Percentiles rank a stretch among this genome's conserved stretches.
Evolutionary conservation across 2,113 vertebrate genomes (phyloP).

Genomic region (Microtus montanus): DNA sequence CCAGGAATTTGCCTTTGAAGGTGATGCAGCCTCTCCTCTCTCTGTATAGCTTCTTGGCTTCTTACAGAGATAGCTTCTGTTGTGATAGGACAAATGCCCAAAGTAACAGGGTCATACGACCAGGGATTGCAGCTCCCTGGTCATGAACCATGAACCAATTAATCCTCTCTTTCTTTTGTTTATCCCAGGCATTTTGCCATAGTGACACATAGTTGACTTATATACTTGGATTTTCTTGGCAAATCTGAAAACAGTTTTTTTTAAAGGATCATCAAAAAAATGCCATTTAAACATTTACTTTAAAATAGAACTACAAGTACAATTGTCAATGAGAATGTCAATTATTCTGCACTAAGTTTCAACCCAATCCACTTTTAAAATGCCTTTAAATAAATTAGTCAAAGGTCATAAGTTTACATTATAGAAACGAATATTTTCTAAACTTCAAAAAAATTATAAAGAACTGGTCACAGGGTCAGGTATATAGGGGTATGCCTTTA

Average conservation of each 20-base stretch:
- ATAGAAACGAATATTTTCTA: conserved; percentile 34
- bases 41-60: not conserved
- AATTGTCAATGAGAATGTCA: not conserved
- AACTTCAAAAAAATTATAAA: not conserved
- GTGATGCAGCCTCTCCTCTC: not conserved
- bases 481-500: not conserved
- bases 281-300: not conserved
- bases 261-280: conserved; percentile 7
- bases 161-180: not conserved
- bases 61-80: not conserved
- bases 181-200: not conserved
- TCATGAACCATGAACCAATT: not conserved
- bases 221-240: not conserved
- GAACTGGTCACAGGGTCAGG: too few species aligned
- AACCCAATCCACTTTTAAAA: conserved; percentile 23
- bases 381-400: not conserved
- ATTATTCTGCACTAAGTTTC: not conserved
- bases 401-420: not conserved
- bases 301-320: conserved; percentile 22
- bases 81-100: not conserved
- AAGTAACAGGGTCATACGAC: not conserved
- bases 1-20: not conserved
- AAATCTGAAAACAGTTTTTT: not conserved
- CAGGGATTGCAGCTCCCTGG: not conserved
- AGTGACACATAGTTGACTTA: not conserved